Percentiles rank a stretch among this genome's conserved stretches.
These are phyloP conservation scores for Erinaceus europaeus DNA, from an alignment of 2,113 vertebrate genomes.

Conservation along the genomic window DNA sequence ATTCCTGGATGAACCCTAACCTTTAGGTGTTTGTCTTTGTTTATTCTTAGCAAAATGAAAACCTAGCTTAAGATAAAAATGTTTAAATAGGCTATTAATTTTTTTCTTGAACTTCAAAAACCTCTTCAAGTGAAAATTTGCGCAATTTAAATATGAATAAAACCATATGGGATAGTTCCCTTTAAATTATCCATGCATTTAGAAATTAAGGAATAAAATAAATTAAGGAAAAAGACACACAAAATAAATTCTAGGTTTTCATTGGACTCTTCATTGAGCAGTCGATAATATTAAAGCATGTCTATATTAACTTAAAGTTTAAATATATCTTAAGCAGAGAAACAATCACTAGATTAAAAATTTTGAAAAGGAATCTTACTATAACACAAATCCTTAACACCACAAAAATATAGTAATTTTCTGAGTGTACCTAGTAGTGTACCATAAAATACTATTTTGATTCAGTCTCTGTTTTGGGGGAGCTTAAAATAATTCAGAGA, in stretches of 20 bases:
- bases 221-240: neutral
- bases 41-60: constrained; percentile 62
- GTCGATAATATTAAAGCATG: neutral
- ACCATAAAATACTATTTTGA: neutral
- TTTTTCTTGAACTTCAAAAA: constrained; percentile 54
- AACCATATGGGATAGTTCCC: constrained; percentile 52
- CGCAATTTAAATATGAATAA: constrained; percentile 53
- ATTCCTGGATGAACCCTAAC: constrained; percentile 45
- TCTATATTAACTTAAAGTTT: neutral
- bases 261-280: neutral
- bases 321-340: constrained; percentile 14
- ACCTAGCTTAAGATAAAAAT: constrained; percentile 50
- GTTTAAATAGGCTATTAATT: constrained; percentile 55
- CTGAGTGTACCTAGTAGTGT: neutral
- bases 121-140: constrained; percentile 43
- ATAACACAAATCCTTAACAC: neutral
- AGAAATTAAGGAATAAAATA: constrained; percentile 36
- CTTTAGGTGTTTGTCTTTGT: constrained; percentile 54
- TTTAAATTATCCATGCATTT: constrained; percentile 20
- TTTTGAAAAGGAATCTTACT: neutral
- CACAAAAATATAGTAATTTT: constrained; percentile 15
- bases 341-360: neutral
- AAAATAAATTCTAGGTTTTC: constrained; percentile 17
- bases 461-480: neutral
- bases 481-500: neutral